These are phyloP conservation scores for Matsumurasca onukii DNA, from an alignment of 1,140 invertebrate genomes.

Conservation along the genomic window DNA sequence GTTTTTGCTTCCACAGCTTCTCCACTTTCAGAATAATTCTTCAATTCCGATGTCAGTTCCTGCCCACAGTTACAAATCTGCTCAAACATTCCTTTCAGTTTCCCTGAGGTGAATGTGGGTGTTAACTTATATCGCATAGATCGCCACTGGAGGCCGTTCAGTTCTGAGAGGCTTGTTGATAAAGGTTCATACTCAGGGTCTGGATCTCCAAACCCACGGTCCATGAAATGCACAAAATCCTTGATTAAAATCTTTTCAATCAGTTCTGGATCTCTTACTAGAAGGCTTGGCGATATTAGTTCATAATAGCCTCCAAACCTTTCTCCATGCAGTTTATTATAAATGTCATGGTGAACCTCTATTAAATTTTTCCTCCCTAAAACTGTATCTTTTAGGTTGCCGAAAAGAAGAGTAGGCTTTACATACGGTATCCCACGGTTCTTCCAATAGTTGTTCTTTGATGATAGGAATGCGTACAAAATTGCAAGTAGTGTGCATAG, in stretches of 20 bases:
- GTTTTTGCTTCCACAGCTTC: too few species aligned
- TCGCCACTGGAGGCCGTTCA: constrained; percentile 55
- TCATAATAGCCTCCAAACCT: constrained; percentile 47
- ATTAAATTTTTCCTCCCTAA: constrained; percentile 38
- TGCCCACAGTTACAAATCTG: constrained; percentile 48
- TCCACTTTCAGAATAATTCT: constrained; percentile 10
- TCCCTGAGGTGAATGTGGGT: constrained; percentile 58
- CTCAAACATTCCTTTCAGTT: too few species aligned
- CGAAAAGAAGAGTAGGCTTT: constrained; percentile 50
- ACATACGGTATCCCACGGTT: constrained; percentile 43
- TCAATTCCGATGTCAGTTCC: constrained; percentile 47
- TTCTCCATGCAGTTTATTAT: constrained; percentile 29
- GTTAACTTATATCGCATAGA: constrained; percentile 56
- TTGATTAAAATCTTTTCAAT: constrained; percentile 61
- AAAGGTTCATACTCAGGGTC: constrained; percentile 52
- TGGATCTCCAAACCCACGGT: constrained; percentile 48
- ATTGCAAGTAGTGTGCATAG: neutral
- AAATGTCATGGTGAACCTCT: constrained; percentile 34
- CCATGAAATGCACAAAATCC: constrained; percentile 56
- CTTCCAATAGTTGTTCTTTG: constrained; percentile 46
- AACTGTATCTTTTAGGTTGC: constrained; percentile 51
- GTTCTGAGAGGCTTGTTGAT: constrained; percentile 46
- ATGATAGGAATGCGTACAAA: constrained; percentile 44
- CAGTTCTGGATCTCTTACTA: too few species aligned
- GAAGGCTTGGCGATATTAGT: constrained; percentile 50